Conservation (phyloP, 35 echinoderm and acorn worm genomes). For the Apostichopus californicus region DNA sequence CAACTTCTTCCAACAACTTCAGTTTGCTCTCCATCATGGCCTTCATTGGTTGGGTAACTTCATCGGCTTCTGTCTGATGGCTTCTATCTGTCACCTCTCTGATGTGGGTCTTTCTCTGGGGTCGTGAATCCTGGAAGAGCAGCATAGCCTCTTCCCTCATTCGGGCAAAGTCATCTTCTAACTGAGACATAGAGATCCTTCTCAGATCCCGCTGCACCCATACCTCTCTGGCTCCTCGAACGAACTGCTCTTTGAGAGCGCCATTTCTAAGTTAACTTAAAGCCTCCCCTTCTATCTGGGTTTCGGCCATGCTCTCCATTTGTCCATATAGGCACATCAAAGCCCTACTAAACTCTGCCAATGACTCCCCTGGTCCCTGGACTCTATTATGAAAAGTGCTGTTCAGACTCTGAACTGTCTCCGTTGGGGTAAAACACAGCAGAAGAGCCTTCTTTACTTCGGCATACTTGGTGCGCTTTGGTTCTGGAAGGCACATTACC, state of each 20-base stretch:
- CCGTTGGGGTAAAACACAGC: not conserved
- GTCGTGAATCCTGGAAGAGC: not conserved
- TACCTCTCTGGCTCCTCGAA: slow-evolving; percentile 26
- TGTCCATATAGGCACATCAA: slow-evolving; percentile 22
- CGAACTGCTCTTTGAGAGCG: slow-evolving; percentile 33
- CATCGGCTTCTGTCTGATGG: not conserved
- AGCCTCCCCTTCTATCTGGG: not conserved
- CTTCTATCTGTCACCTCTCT: not conserved
- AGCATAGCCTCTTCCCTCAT: slow-evolving; percentile 3
- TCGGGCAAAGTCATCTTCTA: not conserved
- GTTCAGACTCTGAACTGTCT: slow-evolving; percentile 5
- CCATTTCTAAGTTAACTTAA: not conserved
- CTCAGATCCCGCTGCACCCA: slow-evolving; percentile 44
- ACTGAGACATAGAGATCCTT: not conserved
- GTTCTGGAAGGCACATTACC: not conserved
- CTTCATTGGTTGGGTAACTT: not conserved
- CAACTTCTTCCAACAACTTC: not conserved
- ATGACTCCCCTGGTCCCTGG: not conserved
- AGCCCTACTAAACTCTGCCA: slow-evolving; percentile 48
- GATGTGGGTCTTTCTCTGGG: not conserved
- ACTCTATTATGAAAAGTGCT: slow-evolving; percentile 28
- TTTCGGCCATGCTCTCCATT: slow-evolving; percentile 18
- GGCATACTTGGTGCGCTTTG: not conserved
- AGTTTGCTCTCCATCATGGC: not conserved
- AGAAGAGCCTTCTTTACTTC: not conserved